These are phyloP conservation scores for Limnephilus auricula DNA, from an alignment of 2,888 invertebrate species.

Conservation along the genomic window DNA sequence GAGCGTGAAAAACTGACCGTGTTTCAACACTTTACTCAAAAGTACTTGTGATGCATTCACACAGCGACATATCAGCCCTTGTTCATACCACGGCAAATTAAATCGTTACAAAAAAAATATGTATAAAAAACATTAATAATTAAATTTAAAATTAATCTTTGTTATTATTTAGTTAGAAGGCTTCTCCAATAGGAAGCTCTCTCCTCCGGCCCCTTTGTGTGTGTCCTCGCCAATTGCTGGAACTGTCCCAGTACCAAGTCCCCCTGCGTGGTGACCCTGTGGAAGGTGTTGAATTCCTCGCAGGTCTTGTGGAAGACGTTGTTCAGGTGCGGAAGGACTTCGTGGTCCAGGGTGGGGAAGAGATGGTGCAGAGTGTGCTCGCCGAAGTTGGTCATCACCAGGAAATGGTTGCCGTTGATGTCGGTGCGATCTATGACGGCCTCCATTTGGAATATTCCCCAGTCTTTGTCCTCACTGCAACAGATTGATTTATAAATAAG, in stretches of 20 bases:
- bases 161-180: not conserved
- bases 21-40: not conserved
- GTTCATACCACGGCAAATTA: not conserved
- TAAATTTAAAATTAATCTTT: not conserved
- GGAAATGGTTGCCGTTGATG: conserved; percentile 80
- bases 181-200: not conserved
- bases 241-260: conserved; percentile 83
- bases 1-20: not conserved
- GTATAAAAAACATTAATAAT: too few relatives aligned
- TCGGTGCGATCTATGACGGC: conserved; percentile 84
- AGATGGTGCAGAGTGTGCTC: conserved; percentile 87
- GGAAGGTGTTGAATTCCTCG: conserved; percentile 79
- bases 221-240: conserved; percentile 74
- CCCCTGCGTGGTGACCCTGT: conserved; percentile 77
- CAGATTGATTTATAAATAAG: not conserved
- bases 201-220: conserved; percentile 7
- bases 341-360: conserved; percentile 88
- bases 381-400: conserved; percentile 84
- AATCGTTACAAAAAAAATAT: not conserved
- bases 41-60: not conserved
- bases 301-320: conserved; percentile 72
- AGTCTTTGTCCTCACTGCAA: conserved; percentile 77
- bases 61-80: too few relatives aligned
- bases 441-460: conserved; percentile 86
- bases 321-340: conserved; percentile 81